Evolutionary conservation across 2,797 vertebrate species (phyloP), one percentile per base, ranked within the genome.

Genomic region (Apogon talboti): DNA sequence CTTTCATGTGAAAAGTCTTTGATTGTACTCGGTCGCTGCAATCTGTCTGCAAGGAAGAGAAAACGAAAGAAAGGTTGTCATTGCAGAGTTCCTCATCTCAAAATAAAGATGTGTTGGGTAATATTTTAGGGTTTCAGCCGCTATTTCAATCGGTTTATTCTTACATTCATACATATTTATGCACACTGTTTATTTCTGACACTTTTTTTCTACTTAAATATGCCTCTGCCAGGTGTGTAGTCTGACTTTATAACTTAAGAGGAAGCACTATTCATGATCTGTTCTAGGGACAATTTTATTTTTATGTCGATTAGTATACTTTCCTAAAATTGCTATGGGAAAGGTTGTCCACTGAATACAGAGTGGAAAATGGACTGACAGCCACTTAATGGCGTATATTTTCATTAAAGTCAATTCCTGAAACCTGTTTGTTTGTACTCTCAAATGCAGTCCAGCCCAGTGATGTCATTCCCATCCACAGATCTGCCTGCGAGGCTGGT

Each of bases 1-100:
- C 84, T 91, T 91, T 91, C 79, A 89, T 90, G 76, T 84, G 47
- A 63, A 74, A 75, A 40, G 71, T 64, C 72, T 86, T 85, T 85
- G 87, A 74, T 82, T 79, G 52, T 78, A 66, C 35, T 38, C 56
- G 70, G 73, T 74, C 11, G n/a, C 40, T 54, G 14, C 51, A 46
- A 37, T 74, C 47, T n/a, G 48, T 57, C 38, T 59, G 37, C 44
- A 15, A 62, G 60, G 4, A 16, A 56, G 66, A 49, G 51, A 74
- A 81, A 70, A 21, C 6, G 62, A 77, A 66, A 74, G 53, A 18
- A 37, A 55, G 45, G 35, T 37, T 0, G 11, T 13, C 49, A 61
- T 47, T 44, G 79, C 43, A 14, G 16, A 68, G 60, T 79, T 71
- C 49, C 37, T 78, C 47, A 65, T 76, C 49, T 53, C 15, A 33